Evolutionary conservation across 1,140 invertebrate species (phyloP).

Genomic region (Brachionus rubens): DNA sequence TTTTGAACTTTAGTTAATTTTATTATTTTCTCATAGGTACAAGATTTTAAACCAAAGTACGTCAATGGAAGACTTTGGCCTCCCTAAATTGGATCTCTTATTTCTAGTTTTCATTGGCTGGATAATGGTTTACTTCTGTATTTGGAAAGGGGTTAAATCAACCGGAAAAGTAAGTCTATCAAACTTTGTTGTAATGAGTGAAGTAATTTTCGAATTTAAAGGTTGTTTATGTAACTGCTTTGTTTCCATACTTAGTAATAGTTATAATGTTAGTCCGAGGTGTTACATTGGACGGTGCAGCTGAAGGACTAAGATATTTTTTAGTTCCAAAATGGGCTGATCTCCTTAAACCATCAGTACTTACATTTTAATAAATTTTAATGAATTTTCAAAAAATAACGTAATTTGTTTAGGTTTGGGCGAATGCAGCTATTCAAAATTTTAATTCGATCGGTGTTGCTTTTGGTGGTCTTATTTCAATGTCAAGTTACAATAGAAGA

Average conservation of each 20-base stretch:
- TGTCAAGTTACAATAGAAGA: conserved; percentile 73
- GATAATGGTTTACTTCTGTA: conserved; percentile 74
- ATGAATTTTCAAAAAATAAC: neutral
- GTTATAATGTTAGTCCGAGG: conserved; percentile 75
- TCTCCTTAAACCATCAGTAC: conserved; percentile 72
- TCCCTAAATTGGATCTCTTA: conserved; percentile 70
- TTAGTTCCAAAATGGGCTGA: conserved; percentile 79
- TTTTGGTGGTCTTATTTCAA: conserved; percentile 87
- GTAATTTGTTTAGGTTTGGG: conserved; percentile 74
- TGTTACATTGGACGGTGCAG: conserved; percentile 69
- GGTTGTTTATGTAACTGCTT: conserved; percentile 62
- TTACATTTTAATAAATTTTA: neutral
- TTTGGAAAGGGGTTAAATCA: conserved; percentile 77
- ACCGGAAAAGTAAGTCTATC: conserved; percentile 69
- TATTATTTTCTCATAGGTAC: neutral
- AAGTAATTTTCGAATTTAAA: conserved; percentile 49
- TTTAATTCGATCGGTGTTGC: conserved; percentile 88
- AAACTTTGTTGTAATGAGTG: no score
- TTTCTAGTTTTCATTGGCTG: conserved; percentile 72
- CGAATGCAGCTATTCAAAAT: conserved; percentile 84
- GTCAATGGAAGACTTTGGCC: conserved; percentile 68
- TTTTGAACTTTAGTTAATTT: neutral
- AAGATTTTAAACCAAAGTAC: conserved; percentile 31
- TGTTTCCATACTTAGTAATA: conserved; percentile 76
- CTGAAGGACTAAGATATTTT: conserved; percentile 75